Base-by-base conservation (phyloP, 2,113 vertebrate species). In the Galemys pyrenaicus region DNA sequence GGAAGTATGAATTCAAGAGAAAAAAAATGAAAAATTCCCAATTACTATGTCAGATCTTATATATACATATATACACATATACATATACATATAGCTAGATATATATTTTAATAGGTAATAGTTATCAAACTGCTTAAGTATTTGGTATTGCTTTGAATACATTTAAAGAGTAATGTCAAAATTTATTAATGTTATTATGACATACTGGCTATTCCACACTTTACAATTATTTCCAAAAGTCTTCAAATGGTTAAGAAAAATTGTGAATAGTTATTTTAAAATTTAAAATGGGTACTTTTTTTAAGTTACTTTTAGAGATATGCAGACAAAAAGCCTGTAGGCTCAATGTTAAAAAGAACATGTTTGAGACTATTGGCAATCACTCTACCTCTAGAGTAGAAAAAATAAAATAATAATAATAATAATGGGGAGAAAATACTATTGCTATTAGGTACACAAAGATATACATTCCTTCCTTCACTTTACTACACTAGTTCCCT, bases 1-100 rank as follows among this genome's bases (percentile, higher is more conserved):
- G n/a, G n/a, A n/a, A n/a, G n/a, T n/a, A n/a, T n/a, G n/a, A n/a
- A n/a, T n/a, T n/a, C n/a, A n/a, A n/a, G n/a, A n/a, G n/a, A n/a
- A n/a, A 80, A 68, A 91, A 46, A 87, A 54, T 22, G 91, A 28
- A 65, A 87, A 87, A 71, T 79, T 94, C 87, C 17, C 30, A 92
- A 56, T 19, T 91, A 26, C 90, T 73, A 90, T 2, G 54, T 60
- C 82, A 58, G 5, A 37, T 54, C 20, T 65, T 16, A 68, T 22
- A 60, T 11, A 60, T 26, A 56, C 8, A 15, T 16, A 60, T 17
- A 62, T 35, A 56, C 13, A 91, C 71, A 78, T 46, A 26, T 70
- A n/a, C n/a, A n/a, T n/a, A n/a, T n/a, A n/a, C n/a, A n/a, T n/a
- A n/a, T n/a, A n/a, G n/a, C n/a, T n/a, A n/a, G n/a, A n/a, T n/a